Base-by-base conservation (phyloP, 1,140 invertebrate species). In the Pemphigus obesinymphae region DNA sequence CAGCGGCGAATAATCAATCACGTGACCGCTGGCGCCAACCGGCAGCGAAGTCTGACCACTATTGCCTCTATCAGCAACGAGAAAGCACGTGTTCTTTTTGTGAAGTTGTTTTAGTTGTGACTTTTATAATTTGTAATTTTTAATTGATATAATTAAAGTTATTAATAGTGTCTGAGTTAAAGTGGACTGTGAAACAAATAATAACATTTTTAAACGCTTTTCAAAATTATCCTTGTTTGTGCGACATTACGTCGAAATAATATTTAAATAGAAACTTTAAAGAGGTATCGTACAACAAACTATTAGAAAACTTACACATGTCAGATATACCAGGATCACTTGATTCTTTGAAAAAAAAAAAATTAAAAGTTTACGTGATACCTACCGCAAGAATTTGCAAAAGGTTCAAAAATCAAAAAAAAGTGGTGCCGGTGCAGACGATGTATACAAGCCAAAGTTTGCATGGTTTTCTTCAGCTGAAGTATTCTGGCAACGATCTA, bases 361-460 rank as follows among this genome's bases (percentile, higher is more conserved):
- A 61, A 61, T 31, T 63, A 82, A 37, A 82, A 82, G 58, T 26
- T 34, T 23, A 76, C 48, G 20, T 29, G 55, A 75, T 53, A 40
- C 50, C 29, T 82, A 82, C 31, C 26, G 70, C 17, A 40, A 37
- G 45, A 72, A 82, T 45, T 23, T 82, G 15, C 40, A 75, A 26
- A 78, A 82, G 58, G 48, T 82, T 53, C 40, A 61, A 63, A 53
- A 58, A 48, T 82, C 34, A 50, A 37, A 37, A 61, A 82, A 78
- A 78, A 82, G 55, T 63, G 82, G 80, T 58, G 66, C 82, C n/a
- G n/a, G n/a, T n/a, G n/a, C n/a, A n/a, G n/a, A n/a, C n/a, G n/a
- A n/a, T n/a, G n/a, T n/a, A n/a, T 83, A 83, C 55, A 84, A 84
- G 76, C 83, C 80, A 58, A 84, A 83, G 53, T 17, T 82, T 34